These are phyloP conservation scores for Apostichopus californicus DNA, from an alignment of 35 echinoderm and acorn worm genomes.

Conservation along the genomic window DNA sequence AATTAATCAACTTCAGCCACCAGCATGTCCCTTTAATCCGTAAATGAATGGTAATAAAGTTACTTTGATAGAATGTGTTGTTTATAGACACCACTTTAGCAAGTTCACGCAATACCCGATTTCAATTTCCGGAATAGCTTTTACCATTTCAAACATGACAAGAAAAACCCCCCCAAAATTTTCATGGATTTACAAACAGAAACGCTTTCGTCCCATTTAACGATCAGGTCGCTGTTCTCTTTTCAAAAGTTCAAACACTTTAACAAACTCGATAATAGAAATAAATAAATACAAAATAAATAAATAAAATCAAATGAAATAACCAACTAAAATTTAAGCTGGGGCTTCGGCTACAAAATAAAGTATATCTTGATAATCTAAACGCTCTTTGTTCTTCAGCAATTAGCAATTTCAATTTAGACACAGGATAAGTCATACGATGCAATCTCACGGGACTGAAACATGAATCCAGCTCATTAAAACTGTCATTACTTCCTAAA, in stretches of 20 bases:
- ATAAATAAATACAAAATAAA: neutral
- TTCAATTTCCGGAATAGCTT: no score
- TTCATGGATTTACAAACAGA: no score
- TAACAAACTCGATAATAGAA: neutral
- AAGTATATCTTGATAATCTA: neutral
- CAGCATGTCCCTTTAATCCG: no score
- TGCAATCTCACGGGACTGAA: neutral
- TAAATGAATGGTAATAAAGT: no score
- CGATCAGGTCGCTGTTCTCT: neutral
- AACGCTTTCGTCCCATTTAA: neutral
- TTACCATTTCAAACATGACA: no score
- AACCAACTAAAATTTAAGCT: neutral
- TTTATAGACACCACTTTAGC: no score
- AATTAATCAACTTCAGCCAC: no score
- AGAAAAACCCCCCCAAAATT: no score
- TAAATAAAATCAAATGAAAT: neutral
- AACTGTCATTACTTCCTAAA: conserved; percentile 5
- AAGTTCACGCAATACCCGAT: no score
- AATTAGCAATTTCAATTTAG: neutral
- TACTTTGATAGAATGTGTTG: no score
- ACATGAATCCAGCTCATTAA: conserved; percentile 18
- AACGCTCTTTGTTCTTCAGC: neutral
- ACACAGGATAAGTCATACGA: neutral
- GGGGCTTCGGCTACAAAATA: neutral
- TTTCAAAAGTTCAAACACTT: neutral